These are phyloP conservation scores for Eupristina koningsbergeri DNA, from an alignment of 1,140 invertebrate genomes.

Conservation along the genomic window DNA sequence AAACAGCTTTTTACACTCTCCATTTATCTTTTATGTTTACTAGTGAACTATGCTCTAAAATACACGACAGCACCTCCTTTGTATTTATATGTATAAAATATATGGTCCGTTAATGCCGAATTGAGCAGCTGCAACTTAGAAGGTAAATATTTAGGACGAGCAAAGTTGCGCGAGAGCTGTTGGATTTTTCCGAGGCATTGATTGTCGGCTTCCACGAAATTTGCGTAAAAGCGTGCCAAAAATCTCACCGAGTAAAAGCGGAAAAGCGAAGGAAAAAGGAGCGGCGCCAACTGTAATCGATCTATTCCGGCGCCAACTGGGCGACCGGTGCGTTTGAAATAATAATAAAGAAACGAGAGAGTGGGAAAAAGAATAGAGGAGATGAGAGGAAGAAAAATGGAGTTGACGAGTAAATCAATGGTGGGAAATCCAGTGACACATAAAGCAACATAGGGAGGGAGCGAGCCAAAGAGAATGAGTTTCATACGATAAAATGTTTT, in stretches of 20 bases:
- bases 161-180: background rate
- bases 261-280: slow-evolving; percentile 10
- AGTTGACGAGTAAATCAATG: too few relatives aligned
- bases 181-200: background rate
- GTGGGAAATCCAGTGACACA: too few relatives aligned
- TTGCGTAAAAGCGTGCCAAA: slow-evolving; percentile 36
- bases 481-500: slow-evolving; percentile 36
- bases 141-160: slow-evolving; percentile 29
- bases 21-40: slow-evolving; percentile 39
- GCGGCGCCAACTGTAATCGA: slow-evolving; percentile 49
- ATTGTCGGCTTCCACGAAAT: slow-evolving; percentile 17
- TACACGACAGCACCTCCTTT: background rate
- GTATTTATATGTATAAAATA: slow-evolving; percentile 25
- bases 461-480: background rate
- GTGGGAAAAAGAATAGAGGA: background rate
- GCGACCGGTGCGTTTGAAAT: slow-evolving; percentile 46
- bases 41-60: slow-evolving; percentile 24
- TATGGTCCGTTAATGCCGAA: slow-evolving; percentile 41
- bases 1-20: background rate
- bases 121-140: slow-evolving; percentile 40
- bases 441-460: background rate
- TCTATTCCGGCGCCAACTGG: slow-evolving; percentile 48
- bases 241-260: too few relatives aligned
- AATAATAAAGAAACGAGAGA: slow-evolving; percentile 40
- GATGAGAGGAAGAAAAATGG: too few relatives aligned